Base-by-base conservation (phyloP, 2,888 invertebrate genomes). In the Marasmarcha lunaedactyla region DNA sequence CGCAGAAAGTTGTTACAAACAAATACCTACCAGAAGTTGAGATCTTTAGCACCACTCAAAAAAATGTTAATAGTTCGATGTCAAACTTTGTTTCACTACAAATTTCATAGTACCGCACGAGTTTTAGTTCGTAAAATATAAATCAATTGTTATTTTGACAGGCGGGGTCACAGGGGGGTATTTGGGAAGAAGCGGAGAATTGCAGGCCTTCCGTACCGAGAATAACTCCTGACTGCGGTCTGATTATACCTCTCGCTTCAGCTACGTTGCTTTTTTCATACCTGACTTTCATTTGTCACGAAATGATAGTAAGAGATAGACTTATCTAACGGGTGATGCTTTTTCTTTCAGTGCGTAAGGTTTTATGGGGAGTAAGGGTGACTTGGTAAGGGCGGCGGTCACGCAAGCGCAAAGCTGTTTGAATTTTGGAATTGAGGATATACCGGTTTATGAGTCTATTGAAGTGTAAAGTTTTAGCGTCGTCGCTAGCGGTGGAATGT, bases 91-190 rank as follows among this genome's bases (percentile, higher is more conserved):
- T 49, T 38, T 40, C 60, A 56, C 55, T 52, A 44, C 46, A 41
- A 43, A 43, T 38, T 43, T 42, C 45, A 47, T 52, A 46, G 45
- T 53, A n/a, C 30, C n/a, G n/a, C 30, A 30, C 30, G 62, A 68
- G 58, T 59, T 57, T 57, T 62, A 67, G 57, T 68, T 60, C 49
- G 47, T 57, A 60, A 57, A 65, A 58, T 30, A 30, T 63, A 61
- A 74, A 76, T 74, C 70, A 76, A 74, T 77, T 72, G 65, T 63
- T 67, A 60, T 68, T 71, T 70, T 66, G 71, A 72, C 67, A 69
- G 62, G 57, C 47, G 55, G 52, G 54, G 42, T 9, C 30, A n/a
- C 38, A 51, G 42, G 56, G 55, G 47, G 54, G 50, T 50, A 50
- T 47, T 58, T 50, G 53, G 50, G 57, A 51, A 55, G 56, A 46